Evolutionary conservation across 2,888 invertebrate genomes (phyloP).

Genomic region (Hydroisotoma schaefferi): DNA sequence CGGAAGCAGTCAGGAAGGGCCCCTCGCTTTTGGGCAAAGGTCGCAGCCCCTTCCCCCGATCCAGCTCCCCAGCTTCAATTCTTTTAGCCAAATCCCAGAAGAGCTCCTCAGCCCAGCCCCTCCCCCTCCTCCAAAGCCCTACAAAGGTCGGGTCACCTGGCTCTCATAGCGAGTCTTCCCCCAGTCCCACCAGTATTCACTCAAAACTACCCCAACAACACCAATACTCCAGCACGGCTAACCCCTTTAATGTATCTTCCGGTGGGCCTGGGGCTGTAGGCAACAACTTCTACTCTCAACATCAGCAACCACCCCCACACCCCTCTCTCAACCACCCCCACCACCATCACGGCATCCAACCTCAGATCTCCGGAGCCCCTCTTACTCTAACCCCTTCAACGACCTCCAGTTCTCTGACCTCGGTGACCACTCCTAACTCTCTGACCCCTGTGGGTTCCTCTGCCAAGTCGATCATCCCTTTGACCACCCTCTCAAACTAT

Average conservation of each 20-base stretch:
- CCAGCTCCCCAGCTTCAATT: slow-evolving; percentile 45
- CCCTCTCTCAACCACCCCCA: background rate
- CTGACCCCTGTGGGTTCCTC: slow-evolving; percentile 44
- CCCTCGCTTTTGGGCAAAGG: slow-evolving; percentile 44
- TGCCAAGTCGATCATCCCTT: slow-evolving; percentile 42
- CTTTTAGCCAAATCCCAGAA: slow-evolving; percentile 48
- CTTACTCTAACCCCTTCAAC: slow-evolving; percentile 48
- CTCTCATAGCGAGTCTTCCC: slow-evolving; percentile 51
- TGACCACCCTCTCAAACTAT: slow-evolving; percentile 46
- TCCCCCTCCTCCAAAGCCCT: slow-evolving; percentile 48
- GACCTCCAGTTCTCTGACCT: slow-evolving; percentile 46
- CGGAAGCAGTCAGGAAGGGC: slow-evolving; percentile 50
- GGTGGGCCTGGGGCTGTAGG: slow-evolving; percentile 2
- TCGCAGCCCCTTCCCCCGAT: slow-evolving; percentile 48
- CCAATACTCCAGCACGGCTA: background rate
- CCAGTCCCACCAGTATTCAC: slow-evolving; percentile 47
- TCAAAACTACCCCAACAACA: slow-evolving; percentile 26
- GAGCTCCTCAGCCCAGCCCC: slow-evolving; percentile 13
- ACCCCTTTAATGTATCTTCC: too few species aligned
- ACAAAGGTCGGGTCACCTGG: slow-evolving; percentile 50
- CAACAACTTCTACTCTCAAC: background rate
- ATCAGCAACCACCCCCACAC: slow-evolving; percentile 22
- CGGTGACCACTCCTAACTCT: slow-evolving; percentile 47
- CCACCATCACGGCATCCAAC: slow-evolving; percentile 15
- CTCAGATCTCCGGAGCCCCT: slow-evolving; percentile 37